Base-by-base conservation (phyloP, 2,113 vertebrate species). In the Pyxicephalus adspersus region DNA sequence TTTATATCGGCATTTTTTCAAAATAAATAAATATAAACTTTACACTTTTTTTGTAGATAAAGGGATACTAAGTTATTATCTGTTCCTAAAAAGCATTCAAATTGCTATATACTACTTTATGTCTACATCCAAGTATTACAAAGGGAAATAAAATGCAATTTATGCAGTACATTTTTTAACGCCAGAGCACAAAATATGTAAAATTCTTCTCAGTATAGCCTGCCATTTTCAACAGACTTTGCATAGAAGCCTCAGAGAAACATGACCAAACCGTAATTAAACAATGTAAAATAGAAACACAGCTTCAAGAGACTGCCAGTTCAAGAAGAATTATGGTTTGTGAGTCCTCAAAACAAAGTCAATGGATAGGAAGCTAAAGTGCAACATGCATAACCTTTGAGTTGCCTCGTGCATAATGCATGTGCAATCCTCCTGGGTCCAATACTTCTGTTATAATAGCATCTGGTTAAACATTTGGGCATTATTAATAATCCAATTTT, bases 271-370 rank as follows among this genome's bases (percentile, higher is more conserved):
- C 54, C 70, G 77, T 57, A 71, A 80, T 80, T 58, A 58, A 66
- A 66, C 61, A 77, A 76, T 76, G 20, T 52, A 38, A 76, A 76
- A 76, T 38, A 76, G 74, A 76, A 79, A 67, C 76, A 67, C 29
- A 58, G 57, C 29, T 58, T 66, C 52, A 68, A 68, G 54, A 61
- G 51, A 70, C 29, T 58, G 64, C 55, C 50, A 79, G 52, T 68
- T 67, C 51, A 22, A 68, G 54, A 60, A 25, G 66, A 70, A 70
- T 70, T 80, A 80, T 80, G 31, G 64, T n/a, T 64, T 70, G 52
- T 15, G 50, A 67, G 19, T 79, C 31, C 28, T 79, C 52, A 79
- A 70, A 79, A 58, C 55, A 80, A n/a, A 38, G 64, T 79, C 52
- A 68, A 57, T 64, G 74, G 60, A 64, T 38, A 64, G 45, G 64